These are phyloP conservation scores for Cricetomys ansorgei DNA, from an alignment of 2,113 vertebrate species.

Conservation along the genomic window DNA sequence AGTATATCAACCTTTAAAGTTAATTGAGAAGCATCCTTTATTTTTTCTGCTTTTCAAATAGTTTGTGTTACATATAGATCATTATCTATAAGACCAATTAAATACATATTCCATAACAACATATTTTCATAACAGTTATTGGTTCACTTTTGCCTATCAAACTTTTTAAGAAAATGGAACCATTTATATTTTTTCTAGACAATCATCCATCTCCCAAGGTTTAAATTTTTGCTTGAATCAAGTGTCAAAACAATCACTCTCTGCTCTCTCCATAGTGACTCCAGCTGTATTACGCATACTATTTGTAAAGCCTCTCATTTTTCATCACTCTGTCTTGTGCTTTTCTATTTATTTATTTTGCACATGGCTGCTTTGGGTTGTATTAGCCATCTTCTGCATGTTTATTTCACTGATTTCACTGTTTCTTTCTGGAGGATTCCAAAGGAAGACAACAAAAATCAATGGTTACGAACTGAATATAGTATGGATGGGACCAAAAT, in stretches of 20 bases:
- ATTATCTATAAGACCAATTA: not conserved
- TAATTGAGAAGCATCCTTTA: not conserved
- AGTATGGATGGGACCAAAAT: slow-evolving; percentile 7
- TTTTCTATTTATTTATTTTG: not conserved
- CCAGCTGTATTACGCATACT: not conserved
- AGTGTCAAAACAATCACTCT: not conserved
- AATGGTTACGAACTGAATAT: not conserved
- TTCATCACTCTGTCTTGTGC: slow-evolving; percentile 9
- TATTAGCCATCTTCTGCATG: not conserved
- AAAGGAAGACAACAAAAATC: slow-evolving; percentile 53
- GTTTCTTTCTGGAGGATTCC: slow-evolving; percentile 5
- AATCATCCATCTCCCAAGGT: slow-evolving; percentile 2
- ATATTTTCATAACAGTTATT: not conserved
- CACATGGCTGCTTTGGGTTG: slow-evolving; percentile 18
- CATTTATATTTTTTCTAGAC: slow-evolving; percentile 32
- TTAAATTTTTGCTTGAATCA: slow-evolving; percentile 7
- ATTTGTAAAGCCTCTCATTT: not conserved
- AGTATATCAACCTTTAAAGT: not conserved
- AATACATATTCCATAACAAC: not conserved
- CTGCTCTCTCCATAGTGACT: not conserved
- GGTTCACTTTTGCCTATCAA: not conserved
- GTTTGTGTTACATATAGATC: not conserved
- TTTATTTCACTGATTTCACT: not conserved
- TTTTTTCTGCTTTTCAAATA: not conserved
- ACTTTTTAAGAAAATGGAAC: not conserved